Base-by-base conservation (phyloP, 2,888 invertebrate species). In the Cyclophora punctaria region DNA sequence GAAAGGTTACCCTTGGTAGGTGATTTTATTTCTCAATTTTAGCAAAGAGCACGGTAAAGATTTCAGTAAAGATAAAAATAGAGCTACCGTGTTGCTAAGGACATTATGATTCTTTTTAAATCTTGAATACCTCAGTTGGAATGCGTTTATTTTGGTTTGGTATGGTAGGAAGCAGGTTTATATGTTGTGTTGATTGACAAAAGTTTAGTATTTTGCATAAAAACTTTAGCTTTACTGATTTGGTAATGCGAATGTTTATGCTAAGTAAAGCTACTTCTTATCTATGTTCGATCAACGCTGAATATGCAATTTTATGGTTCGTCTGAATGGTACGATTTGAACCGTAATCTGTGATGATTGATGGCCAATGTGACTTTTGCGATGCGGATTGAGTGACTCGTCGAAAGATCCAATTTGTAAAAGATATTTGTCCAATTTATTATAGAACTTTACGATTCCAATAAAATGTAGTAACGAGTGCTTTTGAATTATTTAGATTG, bases 261-360 rank as follows among this genome's bases (percentile, higher is more conserved):
- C 71, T 73, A 73, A 75, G 73, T 77, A 73, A 2, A 37, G 37
- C 4, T 37, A 37, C 62, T 66, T 63, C 64, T 62, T 75, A 75
- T 78, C 67, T 75, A 75, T 78, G 68, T 70, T 71, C 63, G 63
- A 63, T 64, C 60, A 58, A 57, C 66, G 72, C 74, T 80, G 80
- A 81, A 75, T 76, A 76, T 80, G 75, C 73, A 78, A 76, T 73
- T 78, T 80, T 78, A 74, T 77, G 69, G 75, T 74, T 66, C 75
- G 66, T 72, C 66, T 77, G 71, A 69, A 73, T 74, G 71, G 70
- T 71, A 76, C 73, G 71, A 78, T 79, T 79, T 73, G 75, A 75
- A 69, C 67, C 65, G 71, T 80, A 78, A 78, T 78, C 74, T 76
- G 64, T 62, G 64, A 72, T 80, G 80, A 81, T 81, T 75, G 80